Conservation (phyloP, 1,140 invertebrate genomes). For the Drosophila pseudoananassae region DNA sequence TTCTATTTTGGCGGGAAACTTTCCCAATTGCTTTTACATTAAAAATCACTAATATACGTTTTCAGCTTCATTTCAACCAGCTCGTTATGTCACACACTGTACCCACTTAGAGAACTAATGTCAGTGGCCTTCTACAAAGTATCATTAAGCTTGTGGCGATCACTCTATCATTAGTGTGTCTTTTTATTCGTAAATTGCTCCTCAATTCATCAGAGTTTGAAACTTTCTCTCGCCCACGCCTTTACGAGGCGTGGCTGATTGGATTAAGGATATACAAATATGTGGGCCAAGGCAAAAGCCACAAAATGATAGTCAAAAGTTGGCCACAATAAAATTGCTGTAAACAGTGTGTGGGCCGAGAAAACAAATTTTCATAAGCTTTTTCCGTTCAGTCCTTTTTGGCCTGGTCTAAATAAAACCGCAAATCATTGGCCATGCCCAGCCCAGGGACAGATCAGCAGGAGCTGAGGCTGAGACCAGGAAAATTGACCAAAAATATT, state of each 20-base stretch:
- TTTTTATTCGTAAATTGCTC: slow-evolving; percentile 28
- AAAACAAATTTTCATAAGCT: slow-evolving; percentile 55
- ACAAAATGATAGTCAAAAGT: slow-evolving; percentile 49
- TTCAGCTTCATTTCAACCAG: slow-evolving; percentile 40
- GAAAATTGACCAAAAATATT: slow-evolving; percentile 39
- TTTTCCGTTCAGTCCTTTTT: slow-evolving; percentile 2
- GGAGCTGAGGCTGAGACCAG: not conserved
- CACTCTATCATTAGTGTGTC: not conserved
- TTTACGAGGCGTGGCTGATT: slow-evolving; percentile 10
- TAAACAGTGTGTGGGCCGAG: slow-evolving; percentile 55
- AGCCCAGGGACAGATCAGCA: not conserved
- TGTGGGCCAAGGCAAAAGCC: slow-evolving; percentile 35
- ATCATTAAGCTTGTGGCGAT: slow-evolving; percentile 55
- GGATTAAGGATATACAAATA: slow-evolving; percentile 25
- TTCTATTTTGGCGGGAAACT: slow-evolving; percentile 50
- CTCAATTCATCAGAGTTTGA: slow-evolving; percentile 61
- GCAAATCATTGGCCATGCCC: slow-evolving; percentile 52
- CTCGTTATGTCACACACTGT: slow-evolving; percentile 33
- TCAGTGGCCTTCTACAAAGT: slow-evolving; percentile 45
- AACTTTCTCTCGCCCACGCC: slow-evolving; percentile 1
- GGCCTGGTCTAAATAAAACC: slow-evolving; percentile 26
- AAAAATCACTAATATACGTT: slow-evolving; percentile 74
- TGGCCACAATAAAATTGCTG: slow-evolving; percentile 68
- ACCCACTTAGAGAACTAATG: not conserved
- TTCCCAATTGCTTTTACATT: slow-evolving; percentile 76